These are phyloP conservation scores for Sarcophilus harrisii DNA, from an alignment of 2,797 vertebrate species.

Conservation along the genomic window DNA sequence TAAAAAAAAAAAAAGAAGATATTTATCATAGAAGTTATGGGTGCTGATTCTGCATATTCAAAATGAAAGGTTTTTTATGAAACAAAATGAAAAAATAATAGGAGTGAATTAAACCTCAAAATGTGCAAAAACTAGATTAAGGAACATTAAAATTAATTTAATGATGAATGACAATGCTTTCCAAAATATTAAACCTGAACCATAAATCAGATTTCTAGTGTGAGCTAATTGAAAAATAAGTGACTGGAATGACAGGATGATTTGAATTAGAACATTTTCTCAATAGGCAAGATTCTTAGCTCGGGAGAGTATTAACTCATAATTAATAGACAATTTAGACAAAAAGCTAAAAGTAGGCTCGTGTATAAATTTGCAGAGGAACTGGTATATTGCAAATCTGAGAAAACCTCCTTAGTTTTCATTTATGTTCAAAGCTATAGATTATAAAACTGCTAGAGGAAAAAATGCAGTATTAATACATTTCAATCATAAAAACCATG, in stretches of 20 bases:
- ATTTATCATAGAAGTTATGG: background rate
- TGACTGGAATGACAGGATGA: conserved; percentile 32
- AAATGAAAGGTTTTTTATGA: conserved; percentile 35
- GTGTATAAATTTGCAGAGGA: background rate
- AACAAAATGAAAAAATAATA: conserved; percentile 30
- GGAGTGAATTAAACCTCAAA: conserved; percentile 50
- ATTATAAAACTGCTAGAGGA: background rate
- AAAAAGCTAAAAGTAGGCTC: background rate
- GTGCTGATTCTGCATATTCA: conserved; percentile 2
- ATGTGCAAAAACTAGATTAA: conserved; percentile 31
- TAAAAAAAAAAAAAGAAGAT: conserved; percentile 19
- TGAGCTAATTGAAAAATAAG: conserved; percentile 58
- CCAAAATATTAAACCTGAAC: conserved; percentile 19
- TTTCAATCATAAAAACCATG: background rate
- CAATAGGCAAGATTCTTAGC: conserved; percentile 28
- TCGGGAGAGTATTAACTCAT: background rate
- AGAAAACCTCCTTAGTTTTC: background rate
- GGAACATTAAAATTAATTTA: conserved; percentile 55
- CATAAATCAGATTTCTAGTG: conserved; percentile 38
- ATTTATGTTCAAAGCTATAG: background rate
- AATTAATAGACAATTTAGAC: conserved; percentile 26
- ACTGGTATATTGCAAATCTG: background rate
- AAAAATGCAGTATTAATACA: background rate
- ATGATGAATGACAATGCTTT: conserved; percentile 32
- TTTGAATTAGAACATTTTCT: conserved; percentile 64